Evolutionary conservation across 2,888 invertebrate species (phyloP), one percentile per base, ranked within the genome.

Genomic region (Drosophila nr. perissopoda): DNA sequence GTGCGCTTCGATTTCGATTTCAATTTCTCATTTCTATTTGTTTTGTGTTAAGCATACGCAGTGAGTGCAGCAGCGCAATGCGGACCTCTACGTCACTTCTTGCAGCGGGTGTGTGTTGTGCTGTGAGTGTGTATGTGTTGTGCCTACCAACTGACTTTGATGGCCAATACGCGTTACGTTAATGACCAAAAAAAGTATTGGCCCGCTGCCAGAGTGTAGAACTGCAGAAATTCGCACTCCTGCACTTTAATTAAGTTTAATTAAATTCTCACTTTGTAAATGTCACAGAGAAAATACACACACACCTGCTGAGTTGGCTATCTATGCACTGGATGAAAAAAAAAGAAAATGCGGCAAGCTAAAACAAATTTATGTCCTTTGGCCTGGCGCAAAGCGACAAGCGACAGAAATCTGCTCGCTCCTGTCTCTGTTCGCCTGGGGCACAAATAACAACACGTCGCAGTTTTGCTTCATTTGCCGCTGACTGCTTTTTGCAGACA

Each of bases 261-360:
- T 85, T 85, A 85, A 85, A 85, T 85, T 85, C 85, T 85, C 85
- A 89, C 85, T 89, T 85, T 89, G 85, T 85, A 87, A 89, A 85
- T 85, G 85, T 85, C 85, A 89, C 45, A 45, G 25, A 25, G 8
- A 25, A 45, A 45, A 25, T 25, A 85, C 83, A 89, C 73, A 70
- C 31, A 72, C 52, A 63, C 18, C 61, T 33, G 54, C 21, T 11
- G 7, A 31, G 49, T 16, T 16, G 27, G 31, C 76, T 74, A 79
- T 89, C 79, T 87, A 62, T 74, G 51, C 53, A 65, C 60, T 48
- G 61, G 31, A 36, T 21, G 25, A 49, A 51, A 76, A 73, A 81
- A 36, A 7, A 18, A 36, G 7, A 7, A 82, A 82, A 77, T 82
- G 80, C 84, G 82, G 73, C 87, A 87, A 89, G 73, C 84, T 89